These are phyloP conservation scores for Epizoanthus rinbou DNA, from an alignment of 92 coral and sea anemone species.

Conservation along the genomic window DNA sequence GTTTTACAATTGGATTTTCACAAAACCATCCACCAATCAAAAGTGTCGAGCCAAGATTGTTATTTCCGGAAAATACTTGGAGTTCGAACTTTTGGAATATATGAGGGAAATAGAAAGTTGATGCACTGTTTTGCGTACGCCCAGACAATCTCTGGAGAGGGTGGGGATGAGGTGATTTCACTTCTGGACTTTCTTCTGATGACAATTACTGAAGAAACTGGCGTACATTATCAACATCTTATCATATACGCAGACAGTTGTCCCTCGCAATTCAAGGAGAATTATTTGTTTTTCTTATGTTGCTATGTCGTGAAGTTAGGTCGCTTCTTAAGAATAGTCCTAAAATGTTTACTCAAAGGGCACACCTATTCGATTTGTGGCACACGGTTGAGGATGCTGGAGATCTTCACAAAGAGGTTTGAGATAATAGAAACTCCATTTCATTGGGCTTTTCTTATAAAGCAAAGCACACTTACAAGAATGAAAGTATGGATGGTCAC, in stretches of 20 bases:
- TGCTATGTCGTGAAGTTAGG: background rate
- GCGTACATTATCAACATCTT: background rate
- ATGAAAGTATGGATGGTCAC: too few species aligned
- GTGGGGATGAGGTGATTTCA: background rate
- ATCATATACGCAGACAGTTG: background rate
- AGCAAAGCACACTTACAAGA: background rate
- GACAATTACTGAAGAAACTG: background rate
- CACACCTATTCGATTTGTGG: conserved; percentile 47
- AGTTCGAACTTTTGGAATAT: too few species aligned
- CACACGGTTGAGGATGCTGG: conserved; percentile 15
- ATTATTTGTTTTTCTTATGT: background rate
- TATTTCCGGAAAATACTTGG: too few species aligned
- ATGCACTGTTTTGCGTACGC: too few species aligned
- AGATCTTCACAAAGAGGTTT: background rate
- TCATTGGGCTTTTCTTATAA: background rate
- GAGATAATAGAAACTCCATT: background rate
- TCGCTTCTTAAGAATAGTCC: conserved; percentile 16
- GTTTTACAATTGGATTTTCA: background rate
- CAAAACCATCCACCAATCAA: too few species aligned
- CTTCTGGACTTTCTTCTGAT: too few species aligned
- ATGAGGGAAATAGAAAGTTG: too few species aligned
- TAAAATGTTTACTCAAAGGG: conserved; percentile 46
- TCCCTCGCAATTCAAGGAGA: conserved; percentile 1
- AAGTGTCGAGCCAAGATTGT: too few species aligned
- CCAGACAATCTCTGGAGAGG: background rate